phyloP scores from a whole-genome alignment of 2,113 vertebrate genomes.

The Nannospalax galili region DNA sequence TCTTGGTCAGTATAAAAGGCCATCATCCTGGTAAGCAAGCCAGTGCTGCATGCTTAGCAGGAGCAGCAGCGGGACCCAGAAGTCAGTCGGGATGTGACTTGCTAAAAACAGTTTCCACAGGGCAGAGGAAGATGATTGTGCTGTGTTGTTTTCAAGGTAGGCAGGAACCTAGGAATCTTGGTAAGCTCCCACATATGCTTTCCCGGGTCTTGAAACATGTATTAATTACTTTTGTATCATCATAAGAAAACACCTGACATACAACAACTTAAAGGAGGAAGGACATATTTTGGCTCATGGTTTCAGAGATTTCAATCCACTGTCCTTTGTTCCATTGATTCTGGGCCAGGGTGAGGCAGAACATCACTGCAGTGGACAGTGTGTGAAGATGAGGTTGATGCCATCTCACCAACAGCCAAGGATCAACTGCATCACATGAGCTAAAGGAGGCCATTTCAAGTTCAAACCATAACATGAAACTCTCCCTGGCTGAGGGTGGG shows the following conservation, averaged over 20 bases:
- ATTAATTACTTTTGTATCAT: background rate
- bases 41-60: background rate
- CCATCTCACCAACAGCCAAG: background rate
- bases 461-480: too few relatives aligned
- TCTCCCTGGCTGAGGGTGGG: background rate
- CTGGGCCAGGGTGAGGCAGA: background rate
- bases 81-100: background rate
- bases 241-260: background rate
- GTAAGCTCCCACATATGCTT: background rate
- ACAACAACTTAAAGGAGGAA: background rate
- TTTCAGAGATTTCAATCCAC: background rate
- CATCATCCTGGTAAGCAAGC: background rate
- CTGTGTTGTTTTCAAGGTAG: background rate
- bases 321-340: background rate
- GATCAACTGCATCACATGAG: background rate
- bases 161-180: background rate
- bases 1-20: background rate
- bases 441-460: background rate
- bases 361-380: background rate
- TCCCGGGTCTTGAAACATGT: background rate
- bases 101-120: background rate
- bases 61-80: background rate
- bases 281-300: background rate
- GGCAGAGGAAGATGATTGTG: rapidly evolving
- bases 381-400: background rate